Percentiles rank a stretch among this genome's conserved stretches.
These are phyloP conservation scores for Hippocampus barbouri DNA, from an alignment of 2,113 vertebrate species.

Conservation along the genomic window DNA sequence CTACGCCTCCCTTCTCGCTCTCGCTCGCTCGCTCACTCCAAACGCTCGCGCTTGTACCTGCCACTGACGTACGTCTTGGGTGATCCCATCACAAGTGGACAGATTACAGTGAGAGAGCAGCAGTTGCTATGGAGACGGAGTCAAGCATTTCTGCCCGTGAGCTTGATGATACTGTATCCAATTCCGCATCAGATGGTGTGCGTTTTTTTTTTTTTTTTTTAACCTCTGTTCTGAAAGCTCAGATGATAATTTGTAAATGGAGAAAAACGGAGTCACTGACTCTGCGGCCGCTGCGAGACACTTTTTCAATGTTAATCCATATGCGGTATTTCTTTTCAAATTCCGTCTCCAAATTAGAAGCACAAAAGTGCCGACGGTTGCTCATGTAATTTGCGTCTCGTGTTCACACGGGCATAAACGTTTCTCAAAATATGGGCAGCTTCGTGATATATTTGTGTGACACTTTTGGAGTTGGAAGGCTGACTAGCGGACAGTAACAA, in stretches of 20 bases:
- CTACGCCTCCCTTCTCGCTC: neutral
- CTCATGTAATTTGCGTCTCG: neutral
- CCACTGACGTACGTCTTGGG: neutral
- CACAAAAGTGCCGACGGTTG: neutral
- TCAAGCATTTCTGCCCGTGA: constrained; percentile 50
- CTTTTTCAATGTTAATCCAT: neutral
- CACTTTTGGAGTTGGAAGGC: neutral
- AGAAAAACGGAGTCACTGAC: too few relatives aligned
- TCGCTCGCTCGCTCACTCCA: neutral
- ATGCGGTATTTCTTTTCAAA: too few relatives aligned
- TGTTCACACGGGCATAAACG: neutral
- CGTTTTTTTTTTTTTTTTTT: too few relatives aligned
- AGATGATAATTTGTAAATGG: too few relatives aligned
- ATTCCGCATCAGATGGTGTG: neutral
- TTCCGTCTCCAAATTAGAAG: neutral
- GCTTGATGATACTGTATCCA: neutral
- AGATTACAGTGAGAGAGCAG: constrained; percentile 62
- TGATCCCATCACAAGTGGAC: constrained; percentile 14
- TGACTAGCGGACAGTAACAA: neutral
- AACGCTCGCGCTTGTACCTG: neutral
- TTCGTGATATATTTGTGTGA: neutral
- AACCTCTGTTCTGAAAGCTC: too few relatives aligned
- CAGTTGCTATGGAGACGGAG: constrained; percentile 75
- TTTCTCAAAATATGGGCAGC: neutral
- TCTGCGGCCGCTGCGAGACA: neutral